Conservation (phyloP, 1,140 invertebrate species). For the Pogonomyrmex californicus region DNA sequence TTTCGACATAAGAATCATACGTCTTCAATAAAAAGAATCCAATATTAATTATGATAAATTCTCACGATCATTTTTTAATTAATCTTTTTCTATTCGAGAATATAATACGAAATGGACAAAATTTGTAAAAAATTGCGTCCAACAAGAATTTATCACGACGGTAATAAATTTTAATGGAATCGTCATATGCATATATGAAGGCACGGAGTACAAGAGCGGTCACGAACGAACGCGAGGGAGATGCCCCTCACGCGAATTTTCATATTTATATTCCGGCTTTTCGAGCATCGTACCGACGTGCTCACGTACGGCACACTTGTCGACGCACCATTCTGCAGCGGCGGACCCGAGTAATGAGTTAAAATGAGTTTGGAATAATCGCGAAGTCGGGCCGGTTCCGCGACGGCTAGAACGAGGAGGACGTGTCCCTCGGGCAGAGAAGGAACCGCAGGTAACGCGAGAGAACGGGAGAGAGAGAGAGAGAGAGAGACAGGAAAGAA, state of each 20-base stretch:
- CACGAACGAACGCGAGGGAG: constrained; percentile 43
- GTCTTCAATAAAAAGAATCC: not conserved
- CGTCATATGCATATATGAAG: constrained; percentile 24
- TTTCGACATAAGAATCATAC: not conserved
- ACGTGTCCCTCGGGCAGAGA: constrained; percentile 63
- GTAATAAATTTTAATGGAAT: constrained; percentile 63
- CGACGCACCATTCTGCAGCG: constrained; percentile 72
- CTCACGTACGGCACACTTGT: constrained; percentile 65
- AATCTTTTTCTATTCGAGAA: not conserved
- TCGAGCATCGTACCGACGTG: constrained; percentile 13
- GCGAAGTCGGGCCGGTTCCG: constrained; percentile 72
- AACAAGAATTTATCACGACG: constrained; percentile 33
- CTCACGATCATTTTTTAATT: not conserved
- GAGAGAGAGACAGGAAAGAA: constrained; percentile 46
- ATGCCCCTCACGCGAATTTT: constrained; percentile 57
- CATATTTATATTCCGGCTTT: constrained; percentile 58
- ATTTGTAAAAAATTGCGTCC: not conserved
- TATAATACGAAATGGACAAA: not conserved
- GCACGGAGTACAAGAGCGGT: constrained; percentile 44
- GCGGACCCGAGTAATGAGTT: constrained; percentile 79
- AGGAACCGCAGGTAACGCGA: constrained; percentile 59
- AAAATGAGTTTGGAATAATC: constrained; percentile 83
- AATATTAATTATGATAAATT: not conserved
- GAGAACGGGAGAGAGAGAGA: constrained; percentile 45
- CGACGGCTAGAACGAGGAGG: constrained; percentile 66